Conservation (phyloP, 2,888 invertebrate species). For the Frankliniella intonsa region DNA sequence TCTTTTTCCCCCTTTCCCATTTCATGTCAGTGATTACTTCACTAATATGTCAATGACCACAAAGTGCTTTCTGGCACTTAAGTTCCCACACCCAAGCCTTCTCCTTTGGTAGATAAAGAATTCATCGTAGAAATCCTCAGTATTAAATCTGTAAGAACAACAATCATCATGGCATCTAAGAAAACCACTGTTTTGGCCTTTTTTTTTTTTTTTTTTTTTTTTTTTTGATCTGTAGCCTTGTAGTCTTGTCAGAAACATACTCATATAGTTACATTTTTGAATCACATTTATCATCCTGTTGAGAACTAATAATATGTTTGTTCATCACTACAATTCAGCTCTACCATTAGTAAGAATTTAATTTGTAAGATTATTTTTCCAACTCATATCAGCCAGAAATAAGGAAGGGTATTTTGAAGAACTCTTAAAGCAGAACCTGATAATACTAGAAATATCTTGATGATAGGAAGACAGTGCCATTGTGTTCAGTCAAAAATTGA, state of each 20-base stretch:
- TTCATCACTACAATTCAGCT: not conserved
- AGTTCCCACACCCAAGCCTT: no score
- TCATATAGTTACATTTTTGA: not conserved
- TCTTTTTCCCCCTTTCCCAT: not conserved
- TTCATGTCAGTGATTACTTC: no score
- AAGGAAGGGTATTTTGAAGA: not conserved
- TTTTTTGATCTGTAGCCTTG: not conserved
- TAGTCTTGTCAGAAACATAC: not conserved
- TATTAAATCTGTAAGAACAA: constrained; percentile 2
- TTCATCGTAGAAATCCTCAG: not conserved
- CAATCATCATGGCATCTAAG: not conserved
- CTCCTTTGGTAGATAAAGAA: not conserved
- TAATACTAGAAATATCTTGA: not conserved
- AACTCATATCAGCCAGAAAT: not conserved
- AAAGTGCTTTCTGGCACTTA: no score
- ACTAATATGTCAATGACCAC: no score
- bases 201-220: not conserved
- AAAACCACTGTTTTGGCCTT: not conserved
- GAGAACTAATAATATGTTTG: not conserved
- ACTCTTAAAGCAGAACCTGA: no score
- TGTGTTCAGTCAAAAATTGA: not conserved
- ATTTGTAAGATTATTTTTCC: not conserved
- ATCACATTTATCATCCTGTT: not conserved
- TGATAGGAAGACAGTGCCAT: not conserved
- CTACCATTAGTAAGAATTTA: not conserved